These are phyloP conservation scores for Chauna torquata DNA, from an alignment of 2,113 vertebrate species.

Conservation along the genomic window DNA sequence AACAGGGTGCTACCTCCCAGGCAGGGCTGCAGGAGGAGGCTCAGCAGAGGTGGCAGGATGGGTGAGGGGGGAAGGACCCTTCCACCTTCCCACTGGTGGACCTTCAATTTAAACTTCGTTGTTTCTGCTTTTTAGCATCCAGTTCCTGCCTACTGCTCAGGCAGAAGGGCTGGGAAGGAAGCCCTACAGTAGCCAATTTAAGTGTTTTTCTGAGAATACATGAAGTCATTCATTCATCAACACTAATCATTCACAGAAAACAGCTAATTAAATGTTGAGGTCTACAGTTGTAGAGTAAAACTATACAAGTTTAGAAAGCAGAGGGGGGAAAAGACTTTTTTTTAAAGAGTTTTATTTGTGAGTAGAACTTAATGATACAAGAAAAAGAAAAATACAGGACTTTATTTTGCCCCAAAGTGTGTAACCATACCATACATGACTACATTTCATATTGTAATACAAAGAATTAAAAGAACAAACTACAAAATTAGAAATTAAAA, in stretches of 20 bases:
- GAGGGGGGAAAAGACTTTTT: background rate
- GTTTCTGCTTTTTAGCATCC: background rate
- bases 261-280: background rate
- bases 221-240: background rate
- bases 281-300: background rate
- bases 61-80: no score
- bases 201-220: background rate
- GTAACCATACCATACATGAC: slow-evolving; percentile 73
- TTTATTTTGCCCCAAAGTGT: slow-evolving; percentile 59
- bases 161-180: no score
- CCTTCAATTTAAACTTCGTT: background rate
- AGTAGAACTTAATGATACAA: slow-evolving; percentile 83
- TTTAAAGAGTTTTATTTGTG: slow-evolving; percentile 86
- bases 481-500: slow-evolving; percentile 79
- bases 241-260: background rate
- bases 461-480: slow-evolving; percentile 77
- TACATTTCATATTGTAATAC: slow-evolving; percentile 72
- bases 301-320: background rate
- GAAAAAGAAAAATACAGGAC: slow-evolving; percentile 69
- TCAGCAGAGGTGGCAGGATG: accelerated
- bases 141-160: background rate
- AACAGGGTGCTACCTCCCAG: background rate
- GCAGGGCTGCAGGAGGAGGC: no score
- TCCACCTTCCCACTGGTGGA: background rate
- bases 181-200: accelerated